phyloP scores from a whole-genome alignment of 2,888 invertebrate genomes.

The Hypena proboscidalis region DNA sequence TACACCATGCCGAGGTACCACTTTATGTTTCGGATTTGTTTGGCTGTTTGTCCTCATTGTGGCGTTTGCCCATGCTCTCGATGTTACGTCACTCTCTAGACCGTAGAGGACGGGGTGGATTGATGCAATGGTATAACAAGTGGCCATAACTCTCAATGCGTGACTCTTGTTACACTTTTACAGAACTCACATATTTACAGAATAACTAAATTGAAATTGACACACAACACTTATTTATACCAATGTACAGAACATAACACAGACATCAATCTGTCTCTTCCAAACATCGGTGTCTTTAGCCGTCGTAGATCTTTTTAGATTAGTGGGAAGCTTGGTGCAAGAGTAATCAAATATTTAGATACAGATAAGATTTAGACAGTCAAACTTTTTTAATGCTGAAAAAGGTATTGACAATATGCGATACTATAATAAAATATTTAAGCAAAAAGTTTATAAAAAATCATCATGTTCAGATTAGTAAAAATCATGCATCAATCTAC shows the following conservation, averaged over 20 bases:
- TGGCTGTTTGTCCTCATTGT: conserved; percentile 81
- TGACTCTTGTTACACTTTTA: conserved; percentile 26
- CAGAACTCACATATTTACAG: conserved; percentile 19
- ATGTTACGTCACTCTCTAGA: conserved; percentile 63
- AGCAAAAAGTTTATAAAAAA: no score
- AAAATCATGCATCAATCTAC: conserved; percentile 63
- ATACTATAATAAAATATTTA: no score
- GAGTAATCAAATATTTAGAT: conserved; percentile 1
- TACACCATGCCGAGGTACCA: conserved; percentile 77
- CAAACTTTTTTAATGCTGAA: no score
- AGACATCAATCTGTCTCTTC: conserved; percentile 70
- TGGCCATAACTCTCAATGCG: conserved; percentile 15
- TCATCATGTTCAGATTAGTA: conserved; percentile 1
- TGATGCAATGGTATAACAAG: conserved; percentile 61
- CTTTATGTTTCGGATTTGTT: conserved; percentile 71
- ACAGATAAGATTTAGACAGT: no score
- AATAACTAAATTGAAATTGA: conserved; percentile 7
- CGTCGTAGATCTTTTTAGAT: conserved; percentile 58
- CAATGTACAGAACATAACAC: conserved; percentile 43
- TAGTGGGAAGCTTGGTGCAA: conserved; percentile 67
- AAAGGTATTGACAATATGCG: no score
- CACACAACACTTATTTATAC: conserved; percentile 40
- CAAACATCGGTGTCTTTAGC: conserved; percentile 57
- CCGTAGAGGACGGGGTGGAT: conserved; percentile 71
- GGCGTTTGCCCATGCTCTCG: conserved; percentile 75